phyloP scores from a whole-genome alignment of 2,113 vertebrate species.

The Cottus gobio region DNA sequence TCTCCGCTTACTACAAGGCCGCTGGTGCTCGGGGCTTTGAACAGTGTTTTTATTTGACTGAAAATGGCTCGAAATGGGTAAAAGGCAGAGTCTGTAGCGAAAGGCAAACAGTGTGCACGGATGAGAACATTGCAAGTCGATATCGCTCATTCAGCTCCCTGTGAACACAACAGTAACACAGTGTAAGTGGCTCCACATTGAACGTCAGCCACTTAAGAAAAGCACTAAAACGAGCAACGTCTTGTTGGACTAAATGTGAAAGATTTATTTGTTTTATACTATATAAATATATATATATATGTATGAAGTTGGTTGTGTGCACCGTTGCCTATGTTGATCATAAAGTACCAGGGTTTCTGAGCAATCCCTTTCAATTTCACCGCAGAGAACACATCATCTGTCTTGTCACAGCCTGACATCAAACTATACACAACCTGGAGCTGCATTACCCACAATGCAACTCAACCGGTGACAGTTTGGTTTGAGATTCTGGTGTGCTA shows the following conservation, averaged over 20 bases:
- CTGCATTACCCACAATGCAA: neutral
- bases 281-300: too few relatives aligned
- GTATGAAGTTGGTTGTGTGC: neutral
- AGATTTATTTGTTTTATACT: neutral
- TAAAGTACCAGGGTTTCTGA: neutral
- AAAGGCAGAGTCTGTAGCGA: conserved; percentile 40
- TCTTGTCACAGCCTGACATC: neutral
- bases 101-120: conserved; percentile 44
- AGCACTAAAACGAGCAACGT: neutral
- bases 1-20: conserved; percentile 55
- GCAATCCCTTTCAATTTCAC: neutral
- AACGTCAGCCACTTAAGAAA: neutral
- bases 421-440: neutral
- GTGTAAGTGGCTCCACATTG: neutral
- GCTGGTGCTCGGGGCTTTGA: conserved; percentile 41
- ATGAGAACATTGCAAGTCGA: conserved; percentile 32
- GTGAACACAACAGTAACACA: neutral
- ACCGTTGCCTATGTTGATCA: neutral
- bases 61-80: conserved; percentile 40
- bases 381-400: neutral
- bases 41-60: conserved; percentile 51
- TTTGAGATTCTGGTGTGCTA: neutral
- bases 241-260: neutral
- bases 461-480: neutral
- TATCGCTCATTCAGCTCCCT: conserved; percentile 32